Conservation (phyloP, 2,888 invertebrate genomes). For the Clistopyga incitator region DNA sequence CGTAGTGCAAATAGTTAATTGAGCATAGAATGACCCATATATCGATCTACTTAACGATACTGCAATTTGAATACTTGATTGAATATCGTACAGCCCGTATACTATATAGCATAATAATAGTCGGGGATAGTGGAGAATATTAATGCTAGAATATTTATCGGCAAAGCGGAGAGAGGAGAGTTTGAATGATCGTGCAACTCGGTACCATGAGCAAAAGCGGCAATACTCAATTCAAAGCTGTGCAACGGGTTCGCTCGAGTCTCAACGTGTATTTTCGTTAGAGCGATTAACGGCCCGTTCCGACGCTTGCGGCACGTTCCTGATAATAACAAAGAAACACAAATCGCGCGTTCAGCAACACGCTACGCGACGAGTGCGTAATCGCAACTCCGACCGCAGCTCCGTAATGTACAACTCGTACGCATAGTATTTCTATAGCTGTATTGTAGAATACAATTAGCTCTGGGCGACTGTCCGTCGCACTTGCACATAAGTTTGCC, state of each 20-base stretch:
- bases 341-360: slow-evolving; percentile 52
- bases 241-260: slow-evolving; percentile 5
- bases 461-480: slow-evolving; percentile 32
- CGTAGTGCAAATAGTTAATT: background rate
- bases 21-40: background rate
- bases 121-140: background rate
- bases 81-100: slow-evolving; percentile 1
- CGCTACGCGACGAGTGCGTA: slow-evolving; percentile 48
- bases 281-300: slow-evolving; percentile 68
- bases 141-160: slow-evolving; percentile 6
- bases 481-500: slow-evolving; percentile 13
- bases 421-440: slow-evolving; percentile 11
- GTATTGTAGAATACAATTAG: slow-evolving; percentile 40
- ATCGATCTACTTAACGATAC: background rate
- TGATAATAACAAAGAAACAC: slow-evolving; percentile 69
- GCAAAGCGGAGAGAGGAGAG: background rate
- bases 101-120: background rate
- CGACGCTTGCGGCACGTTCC: slow-evolving; percentile 68
- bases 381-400: slow-evolving; percentile 35
- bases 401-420: background rate
- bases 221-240: slow-evolving; percentile 24
- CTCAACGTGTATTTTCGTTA: slow-evolving; percentile 66
- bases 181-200: slow-evolving; percentile 53
- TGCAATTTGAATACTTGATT: slow-evolving; percentile 23
- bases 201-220: slow-evolving; percentile 40